Percentiles rank a stretch among this genome's conserved stretches.
These are phyloP conservation scores for Microctenopoma steveboyesi DNA, from an alignment of 2,797 vertebrate genomes.

Conservation along the genomic window DNA sequence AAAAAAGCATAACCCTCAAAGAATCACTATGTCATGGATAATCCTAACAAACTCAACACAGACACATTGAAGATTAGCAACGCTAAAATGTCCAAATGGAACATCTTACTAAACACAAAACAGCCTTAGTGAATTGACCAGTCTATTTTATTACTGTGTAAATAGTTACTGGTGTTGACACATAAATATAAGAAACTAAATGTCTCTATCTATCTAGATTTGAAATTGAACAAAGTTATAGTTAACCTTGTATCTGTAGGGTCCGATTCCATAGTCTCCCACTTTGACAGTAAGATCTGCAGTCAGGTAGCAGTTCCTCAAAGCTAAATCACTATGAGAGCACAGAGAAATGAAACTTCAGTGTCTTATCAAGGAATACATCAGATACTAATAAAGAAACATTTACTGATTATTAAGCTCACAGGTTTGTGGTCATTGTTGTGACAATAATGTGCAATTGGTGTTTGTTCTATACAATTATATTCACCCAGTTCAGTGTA, in stretches of 20 bases:
- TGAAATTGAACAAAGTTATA: slow-evolving; percentile 12
- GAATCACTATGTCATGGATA: not conserved
- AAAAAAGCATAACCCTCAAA: not conserved
- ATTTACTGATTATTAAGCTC: not conserved
- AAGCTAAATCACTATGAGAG: slow-evolving; percentile 89
- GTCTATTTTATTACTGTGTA: not conserved
- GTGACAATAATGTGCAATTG: not conserved
- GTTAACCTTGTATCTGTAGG: slow-evolving; percentile 93
- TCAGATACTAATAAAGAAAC: slow-evolving; percentile 10
- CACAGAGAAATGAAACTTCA: slow-evolving; percentile 29
- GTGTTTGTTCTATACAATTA: not conserved
- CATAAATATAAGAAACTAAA: not conserved
- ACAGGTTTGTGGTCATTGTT: not conserved
- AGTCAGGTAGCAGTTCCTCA: slow-evolving; percentile 96
- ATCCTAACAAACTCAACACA: not conserved
- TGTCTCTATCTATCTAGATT: not conserved
- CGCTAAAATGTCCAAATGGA: too few species aligned
- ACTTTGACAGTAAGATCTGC: slow-evolving; percentile 96
- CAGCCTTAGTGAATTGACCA: not conserved
- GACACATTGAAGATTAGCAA: not conserved
- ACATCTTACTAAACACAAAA: not conserved
- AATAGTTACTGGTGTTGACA: not conserved
- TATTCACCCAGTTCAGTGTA: not conserved
- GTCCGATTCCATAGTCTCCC: slow-evolving; percentile 95
- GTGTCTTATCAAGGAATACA: not conserved